Evolutionary conservation across 2,113 vertebrate genomes (phyloP).

Genomic region (Cololabis saira): DNA sequence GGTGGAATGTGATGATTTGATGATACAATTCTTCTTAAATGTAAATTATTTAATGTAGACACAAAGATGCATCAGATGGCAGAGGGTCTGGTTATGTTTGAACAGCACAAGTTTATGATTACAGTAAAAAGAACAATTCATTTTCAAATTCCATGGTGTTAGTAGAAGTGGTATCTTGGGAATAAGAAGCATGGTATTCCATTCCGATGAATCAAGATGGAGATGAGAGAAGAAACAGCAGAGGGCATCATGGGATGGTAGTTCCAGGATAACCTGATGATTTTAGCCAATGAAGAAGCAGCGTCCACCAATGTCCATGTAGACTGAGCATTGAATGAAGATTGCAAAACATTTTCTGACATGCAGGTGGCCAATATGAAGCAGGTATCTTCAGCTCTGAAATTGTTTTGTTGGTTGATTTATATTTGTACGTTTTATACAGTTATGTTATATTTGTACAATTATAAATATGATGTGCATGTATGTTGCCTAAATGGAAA

Average conservation of each 20-base stretch:
- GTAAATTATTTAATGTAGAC: constrained; percentile 42
- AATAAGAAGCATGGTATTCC: constrained; percentile 52
- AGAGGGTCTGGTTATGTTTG: constrained; percentile 65
- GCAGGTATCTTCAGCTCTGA: constrained; percentile 2
- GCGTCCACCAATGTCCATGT: constrained; percentile 52
- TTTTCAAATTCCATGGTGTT: constrained; percentile 48
- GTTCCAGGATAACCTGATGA: constrained; percentile 65
- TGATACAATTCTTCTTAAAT: constrained; percentile 56
- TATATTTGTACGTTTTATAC: background rate
- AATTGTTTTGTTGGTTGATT: constrained; percentile 8
- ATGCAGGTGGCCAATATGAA: constrained; percentile 43
- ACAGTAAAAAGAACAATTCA: constrained; percentile 53
- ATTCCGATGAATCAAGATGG: constrained; percentile 63
- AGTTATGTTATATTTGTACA: background rate
- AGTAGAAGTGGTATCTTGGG: constrained; percentile 32
- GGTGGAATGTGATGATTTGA: constrained; percentile 79
- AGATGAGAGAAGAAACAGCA: constrained; percentile 69
- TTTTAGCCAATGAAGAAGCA: constrained; percentile 62
- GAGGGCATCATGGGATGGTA: constrained; percentile 72
- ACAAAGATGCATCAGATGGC: constrained; percentile 64
- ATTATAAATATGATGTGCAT: background rate
- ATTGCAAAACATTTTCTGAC: constrained; percentile 23
- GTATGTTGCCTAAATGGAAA: constrained; percentile 7
- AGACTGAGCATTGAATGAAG: constrained; percentile 36
- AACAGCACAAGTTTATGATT: constrained; percentile 56